A percentile compares a stretch with the other conserved stretches of the same genome.
Evolutionary conservation across 2,113 vertebrate species (phyloP).

Genomic region (Pseudonaja textilis): DNA sequence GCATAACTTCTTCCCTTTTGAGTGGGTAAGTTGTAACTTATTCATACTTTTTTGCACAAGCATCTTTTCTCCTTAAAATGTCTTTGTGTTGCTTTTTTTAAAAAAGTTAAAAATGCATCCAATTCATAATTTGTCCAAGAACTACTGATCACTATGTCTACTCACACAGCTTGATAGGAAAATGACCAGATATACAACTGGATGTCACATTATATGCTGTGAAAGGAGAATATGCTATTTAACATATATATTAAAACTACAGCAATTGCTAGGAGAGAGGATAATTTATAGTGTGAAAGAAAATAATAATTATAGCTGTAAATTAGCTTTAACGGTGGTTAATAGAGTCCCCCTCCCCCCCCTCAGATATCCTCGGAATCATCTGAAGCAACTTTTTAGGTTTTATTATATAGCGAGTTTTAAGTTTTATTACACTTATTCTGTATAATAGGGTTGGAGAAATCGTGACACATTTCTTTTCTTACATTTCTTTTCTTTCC

Average conservation of each 20-base stretch:
- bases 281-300: background rate
- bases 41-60: background rate
- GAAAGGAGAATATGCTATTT: background rate
- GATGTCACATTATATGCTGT: background rate
- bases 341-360: background rate
- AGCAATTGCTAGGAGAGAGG: background rate
- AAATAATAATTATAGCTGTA: constrained; percentile 11
- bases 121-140: background rate
- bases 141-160: background rate
- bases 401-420: background rate
- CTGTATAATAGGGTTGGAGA: background rate
- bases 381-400: background rate
- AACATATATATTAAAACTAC: constrained; percentile 23
- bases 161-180: background rate
- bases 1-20: background rate
- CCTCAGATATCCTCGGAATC: background rate
- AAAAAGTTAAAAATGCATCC: background rate
- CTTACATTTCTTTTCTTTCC: background rate
- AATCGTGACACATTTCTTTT: background rate
- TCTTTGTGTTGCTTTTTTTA: background rate
- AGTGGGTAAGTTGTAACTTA: background rate
- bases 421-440: background rate
- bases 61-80: background rate
- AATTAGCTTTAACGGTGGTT: background rate
- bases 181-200: background rate